Evolutionary conservation across 2,113 vertebrate genomes (phyloP).

Genomic region (Pseudopodoces humilis): DNA sequence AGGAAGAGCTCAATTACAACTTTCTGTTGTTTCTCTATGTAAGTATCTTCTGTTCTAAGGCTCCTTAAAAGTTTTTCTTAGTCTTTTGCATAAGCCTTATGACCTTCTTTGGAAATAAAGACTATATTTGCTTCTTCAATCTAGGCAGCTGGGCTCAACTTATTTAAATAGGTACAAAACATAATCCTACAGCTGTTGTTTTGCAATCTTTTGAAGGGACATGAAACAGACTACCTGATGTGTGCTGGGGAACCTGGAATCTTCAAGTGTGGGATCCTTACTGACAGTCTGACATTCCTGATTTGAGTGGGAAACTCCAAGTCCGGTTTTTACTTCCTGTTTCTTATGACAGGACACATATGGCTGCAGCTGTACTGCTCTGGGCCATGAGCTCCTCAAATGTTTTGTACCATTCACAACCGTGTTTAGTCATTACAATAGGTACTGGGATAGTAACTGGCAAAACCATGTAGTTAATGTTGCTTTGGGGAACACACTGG

Average conservation of each 20-base stretch:
- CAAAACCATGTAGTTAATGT: background rate
- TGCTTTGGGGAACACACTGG: background rate
- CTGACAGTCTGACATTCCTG: background rate
- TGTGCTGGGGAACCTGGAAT: background rate
- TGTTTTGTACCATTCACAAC: background rate
- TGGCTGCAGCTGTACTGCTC: background rate
- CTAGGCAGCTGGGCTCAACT: background rate
- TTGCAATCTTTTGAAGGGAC: background rate
- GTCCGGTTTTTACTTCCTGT: background rate
- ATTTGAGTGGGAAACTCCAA: background rate
- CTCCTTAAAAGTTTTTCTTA: background rate
- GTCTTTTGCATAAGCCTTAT: background rate
- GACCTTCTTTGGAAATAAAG: background rate
- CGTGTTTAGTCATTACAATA: background rate
- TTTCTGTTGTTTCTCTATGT: background rate
- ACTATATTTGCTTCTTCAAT: background rate
- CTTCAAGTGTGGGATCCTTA: background rate
- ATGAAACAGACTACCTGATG: background rate
- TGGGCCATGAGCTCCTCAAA: background rate
- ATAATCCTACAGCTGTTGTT: background rate
- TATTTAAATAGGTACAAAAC: background rate
- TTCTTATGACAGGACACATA: background rate
- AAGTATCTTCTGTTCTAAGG: background rate
- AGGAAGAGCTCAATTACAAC: background rate
- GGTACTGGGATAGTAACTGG: background rate